Evolutionary conservation across 2,113 vertebrate species (phyloP).

Genomic region (Centrocercus urophasianus): DNA sequence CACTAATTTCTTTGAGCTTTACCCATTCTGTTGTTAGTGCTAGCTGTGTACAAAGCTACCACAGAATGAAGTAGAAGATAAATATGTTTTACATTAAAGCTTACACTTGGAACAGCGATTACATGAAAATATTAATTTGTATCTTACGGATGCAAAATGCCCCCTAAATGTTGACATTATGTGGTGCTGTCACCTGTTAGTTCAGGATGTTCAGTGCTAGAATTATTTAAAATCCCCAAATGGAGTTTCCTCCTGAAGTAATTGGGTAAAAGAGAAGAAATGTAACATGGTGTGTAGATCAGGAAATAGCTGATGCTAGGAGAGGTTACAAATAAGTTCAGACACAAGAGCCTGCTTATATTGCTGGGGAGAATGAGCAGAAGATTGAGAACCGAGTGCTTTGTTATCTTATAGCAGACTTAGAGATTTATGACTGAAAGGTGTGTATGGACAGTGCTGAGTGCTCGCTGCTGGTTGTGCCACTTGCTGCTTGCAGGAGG

Average conservation of each 20-base stretch:
- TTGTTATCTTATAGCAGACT: neutral
- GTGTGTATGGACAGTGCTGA: neutral
- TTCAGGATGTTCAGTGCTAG: neutral
- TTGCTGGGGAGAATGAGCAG: neutral
- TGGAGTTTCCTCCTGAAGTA: neutral
- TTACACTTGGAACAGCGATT: neutral
- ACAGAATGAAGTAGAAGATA: neutral
- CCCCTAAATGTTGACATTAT: neutral
- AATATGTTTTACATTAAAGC: slow-evolving; percentile 2
- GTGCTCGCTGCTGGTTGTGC: neutral
- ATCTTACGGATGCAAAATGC: neutral
- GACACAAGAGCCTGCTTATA: neutral
- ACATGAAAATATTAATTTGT: slow-evolving; percentile 21
- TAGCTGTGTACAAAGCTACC: neutral
- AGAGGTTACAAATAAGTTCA: neutral
- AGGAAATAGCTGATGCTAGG: neutral
- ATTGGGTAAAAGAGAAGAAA: neutral
- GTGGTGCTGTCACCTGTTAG: neutral
- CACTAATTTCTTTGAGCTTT: neutral
- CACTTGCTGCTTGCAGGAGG: neutral
- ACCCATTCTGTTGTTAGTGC: neutral
- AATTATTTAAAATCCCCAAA: slow-evolving; percentile 22
- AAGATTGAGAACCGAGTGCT: neutral
- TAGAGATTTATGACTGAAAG: neutral
- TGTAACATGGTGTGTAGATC: neutral